Base-by-base conservation (phyloP, 2,888 invertebrate species). In the Acrobasis repandana region DNA sequence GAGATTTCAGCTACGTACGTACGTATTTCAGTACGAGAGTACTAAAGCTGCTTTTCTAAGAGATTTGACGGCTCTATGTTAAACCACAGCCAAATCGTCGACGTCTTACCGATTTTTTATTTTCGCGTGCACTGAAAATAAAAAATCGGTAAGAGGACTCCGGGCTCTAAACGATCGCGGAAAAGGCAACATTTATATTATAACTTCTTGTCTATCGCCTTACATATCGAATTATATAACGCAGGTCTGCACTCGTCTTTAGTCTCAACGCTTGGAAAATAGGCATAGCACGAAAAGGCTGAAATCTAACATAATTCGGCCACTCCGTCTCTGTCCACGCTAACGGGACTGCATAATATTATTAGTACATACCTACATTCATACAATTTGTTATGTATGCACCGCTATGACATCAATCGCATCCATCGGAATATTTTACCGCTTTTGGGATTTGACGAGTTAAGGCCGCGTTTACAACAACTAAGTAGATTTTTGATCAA, bases 331-430 rank as follows among this genome's bases (percentile, higher is more conserved):
- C 47, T 52, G 60, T 60, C 60, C n/a, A 20, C 33, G 14, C 10
- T 60, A 60, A 58, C 61, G 52, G 58, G 47, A 58, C 46, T 43
- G 4, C 48, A 59, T 50, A 18, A 18, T 56, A 18, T 51, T 11
- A 47, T 51, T 57, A 51, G 57, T 57, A 34, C 58, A 51, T 18
- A 49, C 56, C 43, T 46, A 57, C 20, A 58, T 57, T 33, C 43
- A 16, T 33, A 36, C 36, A 60, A 63, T 66, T 61, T 67, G 51
- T 65, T 65, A 65, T 64, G 67, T 61, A 65, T 64, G 56, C 67
- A 65, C 60, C 62, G 48, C 75, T 78, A 77, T 83, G 83, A 83
- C 83, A 83, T 83, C 83, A 82, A 83, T 80, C 66, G 82, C 72
- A 78, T 77, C 65, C 68, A 75, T 66, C 58, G 49, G 72, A 68